Conservation (phyloP, 2,113 vertebrate species). For the Podiceps cristatus region DNA sequence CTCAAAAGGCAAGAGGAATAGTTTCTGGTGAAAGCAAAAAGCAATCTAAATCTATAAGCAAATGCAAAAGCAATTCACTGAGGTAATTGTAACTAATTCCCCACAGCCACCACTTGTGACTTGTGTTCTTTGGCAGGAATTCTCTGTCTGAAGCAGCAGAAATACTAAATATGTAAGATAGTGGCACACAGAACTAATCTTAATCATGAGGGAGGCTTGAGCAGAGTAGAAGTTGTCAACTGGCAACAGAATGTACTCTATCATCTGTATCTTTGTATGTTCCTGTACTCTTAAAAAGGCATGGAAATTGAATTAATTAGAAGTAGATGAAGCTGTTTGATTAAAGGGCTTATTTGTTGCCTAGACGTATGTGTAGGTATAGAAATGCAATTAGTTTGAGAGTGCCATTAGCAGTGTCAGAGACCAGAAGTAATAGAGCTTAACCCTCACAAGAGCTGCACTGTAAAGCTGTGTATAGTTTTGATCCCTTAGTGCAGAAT, state of each 20-base stretch:
- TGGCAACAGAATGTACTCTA: not conserved
- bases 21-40: not conserved
- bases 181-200: not conserved
- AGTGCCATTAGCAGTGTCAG: slow-evolving; percentile 45
- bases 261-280: not conserved
- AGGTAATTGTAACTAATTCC: not conserved
- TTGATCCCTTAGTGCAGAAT: not conserved
- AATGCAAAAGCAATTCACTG: rapidly evolving
- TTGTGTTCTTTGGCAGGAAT: not conserved
- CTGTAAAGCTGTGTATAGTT: not conserved
- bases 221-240: not conserved
- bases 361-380: not conserved
- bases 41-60: not conserved
- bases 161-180: rapidly evolving
- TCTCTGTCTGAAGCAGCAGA: not conserved
- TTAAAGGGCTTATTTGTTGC: slow-evolving; percentile 51
- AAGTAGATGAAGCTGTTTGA: slow-evolving; percentile 36
- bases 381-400: slow-evolving; percentile 49
- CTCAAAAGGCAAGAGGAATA: not conserved
- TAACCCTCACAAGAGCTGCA: not conserved
- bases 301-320: slow-evolving; percentile 36
- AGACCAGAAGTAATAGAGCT: slow-evolving; percentile 54
- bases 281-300: slow-evolving; percentile 15
- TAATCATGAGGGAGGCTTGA: not conserved
- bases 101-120: not conserved